These are phyloP conservation scores for Dolichotis patagonum DNA, from an alignment of 2,113 vertebrate species.

Conservation along the genomic window DNA sequence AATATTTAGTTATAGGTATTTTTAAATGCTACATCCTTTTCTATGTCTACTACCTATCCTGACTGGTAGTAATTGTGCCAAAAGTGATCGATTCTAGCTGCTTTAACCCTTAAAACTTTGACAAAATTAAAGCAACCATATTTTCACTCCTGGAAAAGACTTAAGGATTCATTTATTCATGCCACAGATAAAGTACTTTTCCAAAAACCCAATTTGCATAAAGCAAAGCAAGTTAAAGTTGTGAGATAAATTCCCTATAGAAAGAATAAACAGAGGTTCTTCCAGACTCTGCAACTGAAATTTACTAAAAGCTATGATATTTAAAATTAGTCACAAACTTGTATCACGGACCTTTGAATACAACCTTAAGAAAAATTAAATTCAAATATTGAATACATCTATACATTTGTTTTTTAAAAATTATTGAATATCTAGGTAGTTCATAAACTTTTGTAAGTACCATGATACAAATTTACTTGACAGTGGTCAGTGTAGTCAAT, in stretches of 20 bases:
- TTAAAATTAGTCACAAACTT: slow-evolving; percentile 15
- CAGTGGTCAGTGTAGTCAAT: background rate
- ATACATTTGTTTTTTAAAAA: background rate
- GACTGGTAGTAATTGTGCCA: slow-evolving; percentile 40
- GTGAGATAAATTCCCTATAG: background rate
- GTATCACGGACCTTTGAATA: background rate
- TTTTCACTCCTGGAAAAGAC: slow-evolving; percentile 37
- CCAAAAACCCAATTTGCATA: slow-evolving; percentile 54
- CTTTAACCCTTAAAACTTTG: slow-evolving; percentile 48
- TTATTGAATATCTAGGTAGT: background rate
- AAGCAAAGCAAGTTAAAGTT: slow-evolving; percentile 27
- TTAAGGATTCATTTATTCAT: slow-evolving; percentile 51
- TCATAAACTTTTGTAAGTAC: background rate
- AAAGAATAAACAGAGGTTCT: background rate
- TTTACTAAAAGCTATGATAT: background rate
- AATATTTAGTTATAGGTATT: slow-evolving; percentile 19
- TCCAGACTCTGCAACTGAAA: background rate
- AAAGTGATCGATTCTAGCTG: slow-evolving; percentile 16
- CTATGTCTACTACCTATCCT: background rate
- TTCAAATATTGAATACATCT: background rate
- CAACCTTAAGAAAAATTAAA: background rate
- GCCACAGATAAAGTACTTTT: slow-evolving; percentile 43
- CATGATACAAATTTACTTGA: background rate
- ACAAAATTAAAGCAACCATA: slow-evolving; percentile 19
- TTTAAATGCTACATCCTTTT: slow-evolving; percentile 2